phyloP scores from a whole-genome alignment of 2,797 vertebrate genomes.

The Gila robusta region DNA sequence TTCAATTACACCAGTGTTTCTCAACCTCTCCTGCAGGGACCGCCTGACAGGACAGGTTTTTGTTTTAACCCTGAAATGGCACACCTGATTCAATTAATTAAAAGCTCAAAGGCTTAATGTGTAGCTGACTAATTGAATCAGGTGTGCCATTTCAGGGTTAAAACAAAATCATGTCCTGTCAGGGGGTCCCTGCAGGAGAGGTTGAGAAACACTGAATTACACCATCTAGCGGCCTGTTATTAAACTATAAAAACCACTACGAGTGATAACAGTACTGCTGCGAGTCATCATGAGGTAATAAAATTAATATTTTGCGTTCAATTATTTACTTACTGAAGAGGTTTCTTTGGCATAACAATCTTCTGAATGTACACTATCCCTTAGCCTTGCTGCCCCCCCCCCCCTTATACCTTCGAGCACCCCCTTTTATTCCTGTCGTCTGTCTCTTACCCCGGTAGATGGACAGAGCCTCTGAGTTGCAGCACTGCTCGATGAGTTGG shows the following conservation, averaged over 20 bases:
- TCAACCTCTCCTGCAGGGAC: no score
- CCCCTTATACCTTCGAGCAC: not conserved
- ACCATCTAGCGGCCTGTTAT: not conserved
- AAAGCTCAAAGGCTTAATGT: no score
- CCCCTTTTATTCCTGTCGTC: not conserved
- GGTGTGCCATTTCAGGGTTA: no score
- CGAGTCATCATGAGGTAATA: no score
- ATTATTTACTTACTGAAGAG: not conserved
- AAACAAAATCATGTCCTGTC: no score
- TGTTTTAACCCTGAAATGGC: no score
- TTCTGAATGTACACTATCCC: not conserved
- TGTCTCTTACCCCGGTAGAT: constrained; percentile 87
- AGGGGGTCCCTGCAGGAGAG: no score
- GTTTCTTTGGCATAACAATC: not conserved
- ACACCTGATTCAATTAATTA: no score
- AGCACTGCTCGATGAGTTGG: constrained; percentile 96
- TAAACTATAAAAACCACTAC: not conserved
- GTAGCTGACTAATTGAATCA: no score
- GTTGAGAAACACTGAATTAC: no score
- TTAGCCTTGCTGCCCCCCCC: not conserved
- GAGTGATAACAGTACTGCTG: not conserved
- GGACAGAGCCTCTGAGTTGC: constrained; percentile 92
- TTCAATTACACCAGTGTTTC: not conserved
- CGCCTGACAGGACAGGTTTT: no score
- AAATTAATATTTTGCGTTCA: not conserved